Evolutionary conservation across 2,113 vertebrate species (phyloP).

Genomic region (Pelodiscus sinensis): DNA sequence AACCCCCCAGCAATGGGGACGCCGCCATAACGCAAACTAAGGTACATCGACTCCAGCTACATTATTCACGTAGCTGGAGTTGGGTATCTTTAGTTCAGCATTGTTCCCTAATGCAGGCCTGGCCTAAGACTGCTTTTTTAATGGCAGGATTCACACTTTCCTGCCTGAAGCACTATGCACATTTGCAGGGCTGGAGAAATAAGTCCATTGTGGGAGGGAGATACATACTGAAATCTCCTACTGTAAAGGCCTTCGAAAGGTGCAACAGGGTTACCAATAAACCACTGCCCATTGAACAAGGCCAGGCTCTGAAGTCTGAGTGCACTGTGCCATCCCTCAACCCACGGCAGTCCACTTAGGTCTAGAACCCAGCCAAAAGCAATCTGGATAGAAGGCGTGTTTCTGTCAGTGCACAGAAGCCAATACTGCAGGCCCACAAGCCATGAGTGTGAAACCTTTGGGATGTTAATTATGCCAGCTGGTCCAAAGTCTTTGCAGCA

Average conservation of each 20-base stretch:
- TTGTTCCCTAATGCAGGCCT: too few relatives aligned
- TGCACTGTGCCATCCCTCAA: neutral
- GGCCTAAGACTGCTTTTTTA: neutral
- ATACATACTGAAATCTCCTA: neutral
- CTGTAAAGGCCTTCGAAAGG: neutral
- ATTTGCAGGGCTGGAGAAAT: neutral
- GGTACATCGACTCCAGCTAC: too few relatives aligned
- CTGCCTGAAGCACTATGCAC: neutral
- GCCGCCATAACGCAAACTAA: too few relatives aligned
- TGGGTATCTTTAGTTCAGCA: too few relatives aligned
- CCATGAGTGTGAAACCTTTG: neutral
- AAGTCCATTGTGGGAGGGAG: neutral
- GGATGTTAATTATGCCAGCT: neutral
- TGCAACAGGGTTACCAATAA: neutral
- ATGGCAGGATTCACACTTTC: neutral
- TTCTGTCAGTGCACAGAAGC: neutral
- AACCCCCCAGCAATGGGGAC: too few relatives aligned
- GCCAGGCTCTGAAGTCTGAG: neutral
- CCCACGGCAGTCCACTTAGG: neutral
- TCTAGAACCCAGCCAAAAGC: neutral
- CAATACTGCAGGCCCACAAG: neutral
- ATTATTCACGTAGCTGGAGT: too few relatives aligned
- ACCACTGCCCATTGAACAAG: neutral
- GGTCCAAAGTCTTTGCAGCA: neutral
- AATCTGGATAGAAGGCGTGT: neutral